Percentiles rank a stretch among this genome's conserved stretches.
Evolutionary conservation across 2,113 vertebrate species (phyloP).

Genomic region (Perca schrenkii): DNA sequence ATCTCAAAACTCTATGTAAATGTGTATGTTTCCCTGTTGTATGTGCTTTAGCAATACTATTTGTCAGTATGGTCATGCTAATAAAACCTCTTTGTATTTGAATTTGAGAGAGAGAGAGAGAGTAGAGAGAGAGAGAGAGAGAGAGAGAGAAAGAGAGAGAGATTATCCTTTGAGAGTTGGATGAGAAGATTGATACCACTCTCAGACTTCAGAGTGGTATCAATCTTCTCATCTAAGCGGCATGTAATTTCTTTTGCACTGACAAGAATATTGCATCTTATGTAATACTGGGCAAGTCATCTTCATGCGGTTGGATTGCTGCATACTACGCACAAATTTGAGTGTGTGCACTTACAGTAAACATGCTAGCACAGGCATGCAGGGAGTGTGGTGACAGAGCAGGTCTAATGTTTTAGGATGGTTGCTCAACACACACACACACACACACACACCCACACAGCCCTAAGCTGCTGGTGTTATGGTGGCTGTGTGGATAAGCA

Average conservation of each 20-base stretch:
- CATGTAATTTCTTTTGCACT: background rate
- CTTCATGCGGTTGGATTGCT: background rate
- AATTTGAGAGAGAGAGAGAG: no score
- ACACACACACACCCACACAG: background rate
- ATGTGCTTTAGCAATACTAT: no score
- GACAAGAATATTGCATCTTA: slow-evolving; percentile 20
- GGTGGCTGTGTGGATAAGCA: slow-evolving; percentile 41
- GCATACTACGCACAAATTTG: background rate
- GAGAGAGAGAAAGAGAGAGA: no score
- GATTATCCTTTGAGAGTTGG: no score
- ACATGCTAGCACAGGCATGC: slow-evolving; percentile 58
- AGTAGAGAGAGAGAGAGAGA: no score
- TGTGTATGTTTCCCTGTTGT: no score
- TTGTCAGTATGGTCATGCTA: no score
- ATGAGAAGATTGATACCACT: no score
- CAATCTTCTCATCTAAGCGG: background rate
- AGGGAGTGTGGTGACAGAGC: slow-evolving; percentile 58
- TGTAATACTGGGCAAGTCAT: slow-evolving; percentile 5
- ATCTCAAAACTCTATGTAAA: no score
- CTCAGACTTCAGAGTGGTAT: no score
- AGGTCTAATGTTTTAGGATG: slow-evolving; percentile 56
- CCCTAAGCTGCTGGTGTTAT: slow-evolving; percentile 11
- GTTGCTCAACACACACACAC: slow-evolving; percentile 29
- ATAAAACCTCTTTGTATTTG: no score
- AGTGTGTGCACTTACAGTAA: slow-evolving; percentile 8